Conservation (phyloP, 2,797 vertebrate genomes). For the Pteropus rufus region DNA sequence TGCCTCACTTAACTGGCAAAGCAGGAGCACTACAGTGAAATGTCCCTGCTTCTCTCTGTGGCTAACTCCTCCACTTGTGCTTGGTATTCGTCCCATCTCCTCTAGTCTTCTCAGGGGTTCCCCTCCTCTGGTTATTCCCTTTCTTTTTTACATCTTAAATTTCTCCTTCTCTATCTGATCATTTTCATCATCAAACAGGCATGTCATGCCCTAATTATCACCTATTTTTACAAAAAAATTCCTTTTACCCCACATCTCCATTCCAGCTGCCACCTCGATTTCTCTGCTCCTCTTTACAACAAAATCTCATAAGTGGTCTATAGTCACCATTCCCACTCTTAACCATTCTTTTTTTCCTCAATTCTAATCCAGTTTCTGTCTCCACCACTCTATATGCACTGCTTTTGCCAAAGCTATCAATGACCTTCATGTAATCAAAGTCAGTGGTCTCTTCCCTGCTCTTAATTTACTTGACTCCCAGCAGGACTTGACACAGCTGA, state of each 20-base stretch:
- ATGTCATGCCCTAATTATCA: background rate
- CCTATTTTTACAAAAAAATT: background rate
- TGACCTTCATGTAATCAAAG: background rate
- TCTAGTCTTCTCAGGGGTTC: background rate
- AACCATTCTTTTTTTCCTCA: background rate
- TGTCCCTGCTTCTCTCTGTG: background rate
- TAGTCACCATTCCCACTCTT: background rate
- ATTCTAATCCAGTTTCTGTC: background rate
- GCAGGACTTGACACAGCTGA: background rate
- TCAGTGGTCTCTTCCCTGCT: background rate
- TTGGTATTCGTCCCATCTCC: background rate
- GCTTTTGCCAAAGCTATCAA: background rate
- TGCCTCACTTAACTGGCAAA: background rate
- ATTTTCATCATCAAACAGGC: background rate
- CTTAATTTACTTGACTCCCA: background rate
- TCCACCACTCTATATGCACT: background rate
- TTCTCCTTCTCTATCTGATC: background rate
- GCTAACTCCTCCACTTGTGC: background rate
- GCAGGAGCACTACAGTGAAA: background rate
- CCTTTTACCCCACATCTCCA: background rate
- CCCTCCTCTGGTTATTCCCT: background rate
- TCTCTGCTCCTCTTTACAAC: background rate
- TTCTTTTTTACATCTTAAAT: background rate
- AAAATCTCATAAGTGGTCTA: background rate
- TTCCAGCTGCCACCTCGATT: background rate